Base-by-base conservation (phyloP, 2,888 invertebrate genomes). In the Liposcelis brunnea region DNA sequence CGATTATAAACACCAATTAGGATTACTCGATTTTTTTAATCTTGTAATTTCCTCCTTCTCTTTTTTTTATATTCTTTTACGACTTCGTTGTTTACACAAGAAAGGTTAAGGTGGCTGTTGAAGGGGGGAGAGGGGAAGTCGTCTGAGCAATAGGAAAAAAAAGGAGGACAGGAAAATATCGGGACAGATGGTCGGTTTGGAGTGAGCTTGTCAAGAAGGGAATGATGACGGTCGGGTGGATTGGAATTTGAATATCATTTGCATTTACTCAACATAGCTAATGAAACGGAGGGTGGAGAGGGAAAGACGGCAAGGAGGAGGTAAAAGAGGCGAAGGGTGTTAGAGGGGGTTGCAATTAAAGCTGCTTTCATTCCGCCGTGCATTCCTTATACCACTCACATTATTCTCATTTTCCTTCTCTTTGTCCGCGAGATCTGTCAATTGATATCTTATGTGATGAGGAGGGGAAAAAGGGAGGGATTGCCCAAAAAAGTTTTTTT, bases 161-260 rank as follows among this genome's bases (percentile, higher is more conserved):
- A 49, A 49, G 48, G 48, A 33, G 44, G 36, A 46, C 48, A 49
- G 46, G 51, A 49, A 33, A 33, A 31, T 33, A 26, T 26, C 26
- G 26, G 26, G 26, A 26, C 26, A 26, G 26, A 43, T n/a, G 51
- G 38, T 55, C 58, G 56, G 55, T 38, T 47, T 45, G 43, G 40
- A 49, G 47, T 44, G 36, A 45, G 46, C 42, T 44, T 51, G 50
- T 48, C 42, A 47, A 50, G 48, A 50, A 50, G 47, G 31, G 40
- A 47, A 49, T 47, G 49, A 47, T 42, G 51, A 48, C 49, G 51
- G 52, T 46, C 49, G 49, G 45, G 49, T 45, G 49, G 42, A 79
- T 79, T 75, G 77, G 75, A 78, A 79, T 80, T 80, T 80, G 80
- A 80, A 80, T 78, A 80, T 80, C 80, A 80, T 80, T 80, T 80